Evolutionary conservation across 2,888 invertebrate species (phyloP), one percentile per base, ranked within the genome.

Genomic region (Anagyrus pseudococci): DNA sequence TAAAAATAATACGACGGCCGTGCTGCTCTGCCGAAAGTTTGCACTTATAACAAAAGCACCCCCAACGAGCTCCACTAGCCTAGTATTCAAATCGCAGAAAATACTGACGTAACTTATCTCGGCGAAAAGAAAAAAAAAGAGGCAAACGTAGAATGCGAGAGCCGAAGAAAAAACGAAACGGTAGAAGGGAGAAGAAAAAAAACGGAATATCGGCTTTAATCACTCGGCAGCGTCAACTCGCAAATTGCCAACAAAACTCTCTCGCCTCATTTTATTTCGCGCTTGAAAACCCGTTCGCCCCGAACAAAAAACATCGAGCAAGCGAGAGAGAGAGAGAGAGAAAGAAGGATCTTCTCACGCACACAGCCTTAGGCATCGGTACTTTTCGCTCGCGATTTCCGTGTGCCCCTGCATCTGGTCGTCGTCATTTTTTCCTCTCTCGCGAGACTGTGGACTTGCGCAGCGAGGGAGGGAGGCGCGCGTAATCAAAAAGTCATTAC

Each of bases 401-500:
- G 29, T 10, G 29, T 4, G 29, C 29, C 29, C 29, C 29, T 29
- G 29, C 29, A 29, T 29, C 29, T 10, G 29, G 29, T 7, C 29
- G 10, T 7, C 29, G 4, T 29, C 10, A 29, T 29, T 29, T 7
- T 29, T 29, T 10, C 10, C 10, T 29, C 10, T 29, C 29, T 10
- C 29, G 29, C 4, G 29, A 4, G 6, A 29, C 29, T 7, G 29
- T 29, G 29, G 6, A 29, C 22, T 19, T 17, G 6, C 33, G n/a
- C 33, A 22, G n/a, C 22, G 7, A 2, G 19, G 17, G n/a, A 23
- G 22, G 8, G 6, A 22, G 69, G 68, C 67, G 67, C 68, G 68
- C 67, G 74, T 74, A 75, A 76, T 76, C 75, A 75, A 74, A 75
- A 76, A 76, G 76, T 76, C 75, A 75, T 76, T 76, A 76, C 71